Percentiles rank a stretch among this genome's conserved stretches.
phyloP scores from a whole-genome alignment of 2,113 vertebrate genomes.

The Hydrochoerus hydrochaeris region DNA sequence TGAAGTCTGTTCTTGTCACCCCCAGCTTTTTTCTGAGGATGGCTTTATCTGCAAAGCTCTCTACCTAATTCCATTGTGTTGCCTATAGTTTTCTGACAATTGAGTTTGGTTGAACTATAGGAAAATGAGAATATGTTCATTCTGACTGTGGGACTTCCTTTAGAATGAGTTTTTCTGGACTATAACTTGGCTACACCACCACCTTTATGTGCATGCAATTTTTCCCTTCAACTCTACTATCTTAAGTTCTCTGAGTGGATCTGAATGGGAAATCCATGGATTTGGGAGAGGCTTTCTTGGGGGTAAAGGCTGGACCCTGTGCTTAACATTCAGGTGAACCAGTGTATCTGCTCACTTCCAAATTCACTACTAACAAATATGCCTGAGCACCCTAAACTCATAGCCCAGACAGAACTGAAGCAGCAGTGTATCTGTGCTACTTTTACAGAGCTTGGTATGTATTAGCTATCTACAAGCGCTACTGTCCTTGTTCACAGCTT shows the following conservation, averaged over 20 bases:
- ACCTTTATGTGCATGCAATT: fast-evolving
- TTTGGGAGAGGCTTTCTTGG: neutral
- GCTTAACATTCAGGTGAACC: neutral
- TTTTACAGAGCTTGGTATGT: fast-evolving
- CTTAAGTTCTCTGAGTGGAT: neutral
- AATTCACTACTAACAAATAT: neutral
- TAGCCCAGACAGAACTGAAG: neutral
- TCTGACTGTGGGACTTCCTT: neutral
- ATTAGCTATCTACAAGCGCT: fast-evolving
- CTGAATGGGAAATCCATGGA: fast-evolving
- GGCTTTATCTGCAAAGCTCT: neutral
- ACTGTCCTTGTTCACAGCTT: neutral
- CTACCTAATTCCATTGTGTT: fast-evolving
- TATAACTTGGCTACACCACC: neutral
- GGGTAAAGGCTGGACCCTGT: neutral
- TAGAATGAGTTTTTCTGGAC: neutral
- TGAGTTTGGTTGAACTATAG: neutral
- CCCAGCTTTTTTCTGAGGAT: neutral
- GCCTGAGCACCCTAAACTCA: neutral
- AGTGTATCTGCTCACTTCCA: neutral
- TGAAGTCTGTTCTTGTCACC: fast-evolving
- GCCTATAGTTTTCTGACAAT: neutral
- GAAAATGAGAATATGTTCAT: neutral
- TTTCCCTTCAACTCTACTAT: neutral
- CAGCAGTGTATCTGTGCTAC: too few relatives aligned